Percentiles rank a stretch among this genome's conserved stretches.
These are phyloP conservation scores for Champsocephalus gunnari DNA, from an alignment of 2,797 vertebrate genomes.

Conservation along the genomic window DNA sequence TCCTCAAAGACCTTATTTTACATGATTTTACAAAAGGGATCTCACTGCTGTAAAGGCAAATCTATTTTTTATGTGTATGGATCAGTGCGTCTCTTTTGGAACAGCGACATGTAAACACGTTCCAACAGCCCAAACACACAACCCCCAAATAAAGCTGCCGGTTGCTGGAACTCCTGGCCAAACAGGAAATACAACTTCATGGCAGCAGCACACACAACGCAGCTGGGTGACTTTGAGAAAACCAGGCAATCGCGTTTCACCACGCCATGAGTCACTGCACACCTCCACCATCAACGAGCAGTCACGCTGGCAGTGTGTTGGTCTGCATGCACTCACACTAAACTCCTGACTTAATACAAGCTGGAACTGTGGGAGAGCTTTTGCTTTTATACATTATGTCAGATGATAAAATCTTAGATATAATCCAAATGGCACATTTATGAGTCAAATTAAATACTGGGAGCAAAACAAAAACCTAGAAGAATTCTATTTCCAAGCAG, in stretches of 20 bases:
- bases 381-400: conserved; percentile 20
- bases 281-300: conserved; percentile 37
- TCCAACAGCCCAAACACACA: conserved; percentile 61
- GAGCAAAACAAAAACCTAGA: neutral
- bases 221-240: conserved; percentile 49
- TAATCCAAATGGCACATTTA: neutral
- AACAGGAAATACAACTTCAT: conserved; percentile 76
- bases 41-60: conserved; percentile 23
- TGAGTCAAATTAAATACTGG: neutral
- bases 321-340: conserved; percentile 5
- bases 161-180: conserved; percentile 59
- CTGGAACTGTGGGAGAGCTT: conserved; percentile 30
- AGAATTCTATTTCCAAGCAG: too few relatives aligned
- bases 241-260: conserved; percentile 70
- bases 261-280: conserved; percentile 56
- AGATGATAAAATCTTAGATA: neutral
- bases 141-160: conserved; percentile 55
- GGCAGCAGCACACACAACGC: conserved; percentile 24
- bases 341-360: conserved; percentile 34
- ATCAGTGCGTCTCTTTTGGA: conserved; percentile 20
- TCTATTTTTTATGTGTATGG: conserved; percentile 1
- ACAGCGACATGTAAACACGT: conserved; percentile 54
- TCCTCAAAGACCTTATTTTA: conserved; percentile 1
- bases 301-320: conserved; percentile 13
- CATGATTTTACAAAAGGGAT: conserved; percentile 15